These are phyloP conservation scores for Lepus americanus DNA, from an alignment of 2,113 vertebrate species.

Conservation along the genomic window DNA sequence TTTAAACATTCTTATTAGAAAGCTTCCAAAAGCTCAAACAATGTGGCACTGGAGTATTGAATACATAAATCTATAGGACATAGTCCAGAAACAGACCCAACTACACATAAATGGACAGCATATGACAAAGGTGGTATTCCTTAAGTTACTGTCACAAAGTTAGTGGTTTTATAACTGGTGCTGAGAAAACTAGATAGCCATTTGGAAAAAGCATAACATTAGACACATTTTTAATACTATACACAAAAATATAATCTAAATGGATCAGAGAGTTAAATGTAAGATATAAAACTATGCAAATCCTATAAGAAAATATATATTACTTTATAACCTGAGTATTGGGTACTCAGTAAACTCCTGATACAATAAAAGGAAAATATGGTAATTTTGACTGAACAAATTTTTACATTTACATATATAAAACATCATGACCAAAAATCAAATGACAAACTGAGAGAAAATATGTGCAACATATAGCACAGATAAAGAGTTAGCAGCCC, in stretches of 20 bases:
- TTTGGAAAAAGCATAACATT: background rate
- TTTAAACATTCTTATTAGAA: background rate
- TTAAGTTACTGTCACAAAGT: background rate
- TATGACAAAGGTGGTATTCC: background rate
- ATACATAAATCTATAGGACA: background rate
- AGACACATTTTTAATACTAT: background rate
- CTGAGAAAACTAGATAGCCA: background rate
- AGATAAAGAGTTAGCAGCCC: background rate
- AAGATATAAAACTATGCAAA: background rate
- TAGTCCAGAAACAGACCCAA: background rate
- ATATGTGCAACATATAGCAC: background rate
- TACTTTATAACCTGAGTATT: background rate
- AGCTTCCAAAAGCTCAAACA: background rate
- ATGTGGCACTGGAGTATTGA: background rate
- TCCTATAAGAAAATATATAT: background rate
- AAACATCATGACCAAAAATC: background rate
- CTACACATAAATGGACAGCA: background rate
- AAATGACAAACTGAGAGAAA: background rate
- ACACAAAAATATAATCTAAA: background rate
- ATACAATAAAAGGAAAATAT: background rate
- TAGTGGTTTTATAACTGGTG: background rate
- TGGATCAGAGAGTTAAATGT: background rate
- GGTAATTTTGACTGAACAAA: background rate
- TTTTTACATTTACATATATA: background rate
- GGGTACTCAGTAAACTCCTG: background rate